Conservation (phyloP, 2,113 vertebrate genomes). For the Oncorhynchus gorbuscha region DNA sequence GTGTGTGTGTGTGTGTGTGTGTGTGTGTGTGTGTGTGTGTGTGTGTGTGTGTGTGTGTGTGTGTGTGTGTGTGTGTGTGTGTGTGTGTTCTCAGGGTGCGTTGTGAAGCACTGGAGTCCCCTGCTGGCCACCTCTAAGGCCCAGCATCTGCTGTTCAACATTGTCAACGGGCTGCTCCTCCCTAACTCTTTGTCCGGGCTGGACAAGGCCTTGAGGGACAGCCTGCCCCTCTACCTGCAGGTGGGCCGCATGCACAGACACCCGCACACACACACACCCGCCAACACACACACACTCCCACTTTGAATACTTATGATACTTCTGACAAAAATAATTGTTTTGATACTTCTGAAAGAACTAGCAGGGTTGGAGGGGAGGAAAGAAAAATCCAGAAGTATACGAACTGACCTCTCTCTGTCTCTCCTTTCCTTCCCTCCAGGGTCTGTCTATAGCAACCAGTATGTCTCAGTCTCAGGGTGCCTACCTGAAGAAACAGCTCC, state of each 20-base stretch:
- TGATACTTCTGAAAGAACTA: background rate
- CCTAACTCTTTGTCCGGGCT: conserved; percentile 88
- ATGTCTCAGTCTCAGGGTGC: conserved; percentile 82
- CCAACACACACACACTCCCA: background rate
- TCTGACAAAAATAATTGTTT: too few species aligned
- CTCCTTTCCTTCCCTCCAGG: conserved; percentile 68
- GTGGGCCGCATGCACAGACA: conserved; percentile 59
- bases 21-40: background rate
- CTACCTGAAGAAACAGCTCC: conserved; percentile 88
- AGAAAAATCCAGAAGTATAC: too few species aligned
- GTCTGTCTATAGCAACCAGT: conserved; percentile 82
- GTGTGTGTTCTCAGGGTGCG: conserved; percentile 75
- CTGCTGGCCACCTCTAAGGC: conserved; percentile 92
- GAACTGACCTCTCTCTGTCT: background rate
- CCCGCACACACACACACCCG: background rate
- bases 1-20: background rate
- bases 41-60: too few species aligned
- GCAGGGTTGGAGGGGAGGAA: too few species aligned
- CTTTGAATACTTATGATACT: too few species aligned
- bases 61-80: background rate
- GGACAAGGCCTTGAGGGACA: conserved; percentile 87
- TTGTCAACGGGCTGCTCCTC: conserved; percentile 87
- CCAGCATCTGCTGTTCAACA: conserved; percentile 88
- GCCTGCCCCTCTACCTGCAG: conserved; percentile 90
- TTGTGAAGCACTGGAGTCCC: conserved; percentile 93